phyloP scores from a whole-genome alignment of 2,888 invertebrate species.

The Pterostichus madidus region DNA sequence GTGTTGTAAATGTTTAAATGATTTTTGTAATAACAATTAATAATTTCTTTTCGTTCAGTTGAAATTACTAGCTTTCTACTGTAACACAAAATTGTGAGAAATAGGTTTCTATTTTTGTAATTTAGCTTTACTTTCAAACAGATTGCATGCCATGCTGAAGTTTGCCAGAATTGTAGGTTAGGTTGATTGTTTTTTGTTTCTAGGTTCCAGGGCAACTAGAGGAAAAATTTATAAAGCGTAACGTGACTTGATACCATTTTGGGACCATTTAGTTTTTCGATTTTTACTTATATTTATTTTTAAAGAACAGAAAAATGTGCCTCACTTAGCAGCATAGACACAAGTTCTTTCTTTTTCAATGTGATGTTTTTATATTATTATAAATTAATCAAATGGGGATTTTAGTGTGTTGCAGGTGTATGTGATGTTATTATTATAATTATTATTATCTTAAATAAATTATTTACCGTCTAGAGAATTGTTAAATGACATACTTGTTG shows the following conservation, averaged over 20 bases:
- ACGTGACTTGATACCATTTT: conserved; percentile 67
- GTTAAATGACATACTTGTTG: conserved; percentile 46
- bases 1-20: background rate
- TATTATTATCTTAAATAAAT: conserved; percentile 44
- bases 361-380: conserved; percentile 68
- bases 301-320: conserved; percentile 54
- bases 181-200: conserved; percentile 62
- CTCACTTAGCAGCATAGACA: conserved; percentile 69
- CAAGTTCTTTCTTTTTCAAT: conserved; percentile 69
- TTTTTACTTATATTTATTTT: conserved; percentile 58
- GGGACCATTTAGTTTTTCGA: conserved; percentile 47
- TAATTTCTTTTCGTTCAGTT: background rate
- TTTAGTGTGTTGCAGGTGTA: conserved; percentile 55
- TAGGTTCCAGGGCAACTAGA: conserved; percentile 82
- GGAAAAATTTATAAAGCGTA: conserved; percentile 78
- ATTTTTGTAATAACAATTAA: conserved; percentile 3
- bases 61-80: conserved; percentile 38
- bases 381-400: conserved; percentile 54
- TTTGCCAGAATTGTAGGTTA: conserved; percentile 40
- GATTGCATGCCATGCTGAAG: conserved; percentile 14
- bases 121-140: background rate
- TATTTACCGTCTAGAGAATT: conserved; percentile 36
- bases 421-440: conserved; percentile 45
- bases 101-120: background rate
- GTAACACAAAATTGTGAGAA: conserved; percentile 6